Base-by-base conservation (phyloP, 2,888 invertebrate genomes). In the Cephus rjabovi region DNA sequence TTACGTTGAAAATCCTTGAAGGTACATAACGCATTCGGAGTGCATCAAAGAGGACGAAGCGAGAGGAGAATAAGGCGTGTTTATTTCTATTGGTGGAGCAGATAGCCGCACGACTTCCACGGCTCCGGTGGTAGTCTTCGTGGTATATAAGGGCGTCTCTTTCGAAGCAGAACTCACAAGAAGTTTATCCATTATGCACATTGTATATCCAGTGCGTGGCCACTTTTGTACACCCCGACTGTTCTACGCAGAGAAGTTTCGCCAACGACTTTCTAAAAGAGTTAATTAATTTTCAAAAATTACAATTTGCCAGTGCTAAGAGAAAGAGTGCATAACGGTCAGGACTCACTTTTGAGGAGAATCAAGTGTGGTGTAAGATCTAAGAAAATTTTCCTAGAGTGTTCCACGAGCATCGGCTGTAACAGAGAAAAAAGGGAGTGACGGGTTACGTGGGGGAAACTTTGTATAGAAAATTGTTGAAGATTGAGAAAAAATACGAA, bases 111-210 rank as follows among this genome's bases (percentile, higher is more conserved):
- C 79, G 40, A 23, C 56, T 56, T 56, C 56, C 56, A 56, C 23
- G 56, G 56, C 56, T 56, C 76, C 83, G 85, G 82, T 84, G 83
- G 82, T 83, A 83, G 81, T 31, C 81, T 86, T 85, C 79, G 82
- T 83, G 79, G 87, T 86, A 85, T 88, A 88, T 88, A 88, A 88
- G 88, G 85, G 87, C 86, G 82, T 78, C 81, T 83, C 81, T 87
- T 85, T 84, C 82, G 82, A 79, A 79, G 79, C 76, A 76, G 78
- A 77, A 81, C 80, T 77, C 83, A 86, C 81, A 84, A 81, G 78
- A 79, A 86, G 81, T 83, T 79, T 81, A 79, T 80, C 81, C 77
- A 73, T 81, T 75, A 82, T 76, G 76, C 79, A 79, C 79, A 81
- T 77, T 83, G 76, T 70, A 83, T 78, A 56, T 56, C 56, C 56